These are phyloP conservation scores for Habrosyne pyritoides DNA, from an alignment of 2,888 invertebrate species.

Conservation along the genomic window DNA sequence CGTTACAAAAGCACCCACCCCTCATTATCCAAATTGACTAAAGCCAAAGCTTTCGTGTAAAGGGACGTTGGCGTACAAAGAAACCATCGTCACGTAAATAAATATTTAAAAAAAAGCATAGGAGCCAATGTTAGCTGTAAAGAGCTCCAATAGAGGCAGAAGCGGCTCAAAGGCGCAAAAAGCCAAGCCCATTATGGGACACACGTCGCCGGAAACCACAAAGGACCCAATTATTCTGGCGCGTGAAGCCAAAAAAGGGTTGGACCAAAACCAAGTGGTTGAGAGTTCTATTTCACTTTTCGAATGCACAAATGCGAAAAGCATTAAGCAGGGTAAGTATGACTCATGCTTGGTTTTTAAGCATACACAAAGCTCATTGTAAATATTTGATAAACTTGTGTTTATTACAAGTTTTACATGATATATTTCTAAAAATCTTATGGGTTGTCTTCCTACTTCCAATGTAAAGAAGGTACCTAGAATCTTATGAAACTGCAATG, in stretches of 20 bases:
- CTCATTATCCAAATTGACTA: neutral
- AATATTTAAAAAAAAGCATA: conserved; percentile 47
- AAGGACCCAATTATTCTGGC: conserved; percentile 74
- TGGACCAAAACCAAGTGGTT: conserved; percentile 60
- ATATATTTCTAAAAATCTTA: no score
- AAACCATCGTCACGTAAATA: conserved; percentile 31
- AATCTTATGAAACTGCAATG: no score
- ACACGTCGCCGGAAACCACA: conserved; percentile 71
- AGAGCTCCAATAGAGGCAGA: conserved; percentile 53
- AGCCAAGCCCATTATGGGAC: conserved; percentile 64
- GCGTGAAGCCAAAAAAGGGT: conserved; percentile 72
- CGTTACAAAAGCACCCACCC: neutral
- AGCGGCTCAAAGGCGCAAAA: conserved; percentile 64
- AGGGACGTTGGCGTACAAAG: conserved; percentile 10
- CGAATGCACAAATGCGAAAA: conserved; percentile 37
- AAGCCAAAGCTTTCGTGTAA: conserved; percentile 11
- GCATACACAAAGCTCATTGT: no score
- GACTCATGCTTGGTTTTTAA: neutral
- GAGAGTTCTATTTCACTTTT: conserved; percentile 58
- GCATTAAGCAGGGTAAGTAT: neutral
- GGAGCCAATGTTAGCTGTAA: conserved; percentile 43
- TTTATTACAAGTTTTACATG: no score
- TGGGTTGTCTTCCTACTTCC: no score
- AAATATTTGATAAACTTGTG: neutral
- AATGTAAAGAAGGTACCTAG: no score